Evolutionary conservation across 1,140 invertebrate species (phyloP).

Genomic region (Bradynema listronoti): DNA sequence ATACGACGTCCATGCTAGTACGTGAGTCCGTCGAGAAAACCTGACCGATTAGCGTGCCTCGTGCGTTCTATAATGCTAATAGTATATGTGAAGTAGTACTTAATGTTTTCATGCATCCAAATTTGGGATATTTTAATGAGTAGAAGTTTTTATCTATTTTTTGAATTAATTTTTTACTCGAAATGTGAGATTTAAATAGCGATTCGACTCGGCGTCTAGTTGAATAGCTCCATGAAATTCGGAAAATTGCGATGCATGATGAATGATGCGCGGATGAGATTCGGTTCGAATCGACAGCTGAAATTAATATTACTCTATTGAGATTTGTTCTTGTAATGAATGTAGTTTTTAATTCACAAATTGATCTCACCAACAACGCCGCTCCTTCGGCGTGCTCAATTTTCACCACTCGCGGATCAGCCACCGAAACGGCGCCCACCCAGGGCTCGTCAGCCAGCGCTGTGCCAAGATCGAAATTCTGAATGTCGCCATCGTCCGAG

Average conservation of each 20-base stretch:
- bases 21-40: constrained; percentile 35
- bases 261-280: constrained; percentile 26
- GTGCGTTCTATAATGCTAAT: constrained; percentile 29
- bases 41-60: constrained; percentile 44
- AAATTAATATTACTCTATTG: no score
- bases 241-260: constrained; percentile 41
- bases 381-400: constrained; percentile 47
- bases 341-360: neutral
- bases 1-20: constrained; percentile 29
- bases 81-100: no score
- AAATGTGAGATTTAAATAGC: constrained; percentile 48
- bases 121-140: no score
- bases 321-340: no score
- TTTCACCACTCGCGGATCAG: constrained; percentile 29
- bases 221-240: constrained; percentile 41
- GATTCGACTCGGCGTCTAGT: constrained; percentile 45
- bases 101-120: no score
- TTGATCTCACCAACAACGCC: constrained; percentile 22
- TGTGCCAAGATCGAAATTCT: constrained; percentile 43
- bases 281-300: constrained; percentile 41
- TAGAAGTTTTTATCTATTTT: constrained; percentile 1
- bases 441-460: constrained; percentile 38
- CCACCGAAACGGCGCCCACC: constrained; percentile 36
- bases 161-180: constrained; percentile 17
- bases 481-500: constrained; percentile 33